Evolutionary conservation across 2,113 vertebrate genomes (phyloP), one percentile per base, ranked within the genome.

Genomic region (Eupsittula cactorum): DNA sequence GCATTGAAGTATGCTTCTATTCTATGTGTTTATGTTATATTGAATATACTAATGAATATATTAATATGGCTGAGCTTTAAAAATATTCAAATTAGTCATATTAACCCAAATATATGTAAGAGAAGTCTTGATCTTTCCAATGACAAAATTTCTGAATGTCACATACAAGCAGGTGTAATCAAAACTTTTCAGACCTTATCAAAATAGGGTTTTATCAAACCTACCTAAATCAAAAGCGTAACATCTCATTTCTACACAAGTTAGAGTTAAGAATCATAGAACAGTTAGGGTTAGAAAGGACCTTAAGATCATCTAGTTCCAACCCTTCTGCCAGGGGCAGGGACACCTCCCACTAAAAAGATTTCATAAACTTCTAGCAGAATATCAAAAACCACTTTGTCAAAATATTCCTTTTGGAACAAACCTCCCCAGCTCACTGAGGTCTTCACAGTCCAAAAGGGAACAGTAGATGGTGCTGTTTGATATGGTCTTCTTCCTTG

Each of bases 401-500:
- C 59, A 60, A 3, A 41, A 29, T 6, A 47, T 29, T 16, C 15
- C 14, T 78, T 85, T 29, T 14, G 31, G 12, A 64, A 11, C 7
- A 83, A 52, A 39, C 9, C 11, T 28, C 69, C 82, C 25, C 16
- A 28, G 20, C 44, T 83, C 28, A 31, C 9, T 8, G 42, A 0
- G 0, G 19, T 7, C 28, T 41, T 41, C 7, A 1, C 37, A 73
- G n/a, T 5, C 35, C 59, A 15, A 39, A 4, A 0, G 0, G 6
- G 63, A 71, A 63, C 97, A 90, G 96, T 94, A 97, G 98, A 97
- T 98, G 97, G 96, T 96, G 95, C 94, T 94, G 90, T 92, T 95
- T 74, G 85, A 63, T 42, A 75, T 11, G 50, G 33, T 47, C 81
- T 16, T 88, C n/a, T 27, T 15, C 47, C 47, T 49, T 23, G 1